A percentile compares a stretch with the other conserved stretches of the same genome.
phyloP scores from a whole-genome alignment of 2,797 vertebrate species.

The Megaceryle alcyon region DNA sequence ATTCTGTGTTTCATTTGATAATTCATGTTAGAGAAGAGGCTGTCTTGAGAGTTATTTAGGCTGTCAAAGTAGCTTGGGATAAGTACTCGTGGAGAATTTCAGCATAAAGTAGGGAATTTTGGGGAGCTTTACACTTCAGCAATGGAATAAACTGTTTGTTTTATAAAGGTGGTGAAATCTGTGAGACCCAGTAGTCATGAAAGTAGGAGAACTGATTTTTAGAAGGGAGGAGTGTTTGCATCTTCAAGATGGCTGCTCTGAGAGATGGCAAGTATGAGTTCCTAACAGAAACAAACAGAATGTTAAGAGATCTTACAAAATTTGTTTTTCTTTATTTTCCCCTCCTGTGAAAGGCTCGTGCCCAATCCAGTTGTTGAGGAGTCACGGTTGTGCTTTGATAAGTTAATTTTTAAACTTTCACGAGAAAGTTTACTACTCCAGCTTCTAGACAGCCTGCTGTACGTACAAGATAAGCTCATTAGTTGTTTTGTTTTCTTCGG shows the following conservation, averaged over 20 bases:
- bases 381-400: not conserved
- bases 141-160: not conserved
- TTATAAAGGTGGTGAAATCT: not conserved
- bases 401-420: conserved; percentile 52
- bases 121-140: not conserved
- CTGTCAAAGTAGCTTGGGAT: not conserved
- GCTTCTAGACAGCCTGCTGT: not conserved
- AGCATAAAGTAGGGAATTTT: not conserved
- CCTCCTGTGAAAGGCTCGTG: not conserved
- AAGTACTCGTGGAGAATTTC: not conserved
- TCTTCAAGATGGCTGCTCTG: not conserved
- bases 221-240: not conserved
- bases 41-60: not conserved
- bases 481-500: not conserved
- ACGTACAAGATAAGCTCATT: not conserved
- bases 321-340: not conserved
- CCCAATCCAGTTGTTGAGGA: not conserved
- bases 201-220: not conserved
- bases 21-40: not conserved
- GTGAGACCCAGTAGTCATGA: not conserved
- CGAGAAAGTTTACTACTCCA: not conserved
- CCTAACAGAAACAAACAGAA: not conserved
- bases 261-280: not conserved
- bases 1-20: not conserved
- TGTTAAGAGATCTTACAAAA: not conserved